Percentiles rank a stretch among this genome's conserved stretches.
Conservation (phyloP, 2,797 vertebrate species). For the Hephaestus fuliginosus region DNA sequence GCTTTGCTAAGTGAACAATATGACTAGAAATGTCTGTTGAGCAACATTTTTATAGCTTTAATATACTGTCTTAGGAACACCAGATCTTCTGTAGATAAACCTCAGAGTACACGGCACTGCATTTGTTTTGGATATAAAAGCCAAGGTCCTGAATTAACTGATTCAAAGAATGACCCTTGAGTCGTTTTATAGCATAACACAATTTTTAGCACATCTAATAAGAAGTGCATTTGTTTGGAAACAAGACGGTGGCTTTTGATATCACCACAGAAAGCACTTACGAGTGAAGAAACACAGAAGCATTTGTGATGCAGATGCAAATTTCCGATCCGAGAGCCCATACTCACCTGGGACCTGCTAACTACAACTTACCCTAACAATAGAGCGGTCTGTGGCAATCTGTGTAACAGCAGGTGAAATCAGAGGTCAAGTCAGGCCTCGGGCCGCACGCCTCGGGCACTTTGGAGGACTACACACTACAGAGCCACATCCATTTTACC, state of each 20-base stretch:
- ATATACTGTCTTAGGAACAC: conserved; percentile 21
- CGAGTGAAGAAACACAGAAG: conserved; percentile 78
- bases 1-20: conserved; percentile 28
- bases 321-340: conserved; percentile 64
- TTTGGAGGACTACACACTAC: conserved; percentile 51
- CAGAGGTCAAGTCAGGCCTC: conserved; percentile 79
- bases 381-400: conserved; percentile 87
- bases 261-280: conserved; percentile 79
- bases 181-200: neutral
- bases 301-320: conserved; percentile 76
- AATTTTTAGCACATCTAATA: neutral
- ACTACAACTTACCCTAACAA: conserved; percentile 89
- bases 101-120: conserved; percentile 67
- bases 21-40: conserved; percentile 13
- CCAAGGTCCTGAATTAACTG: conserved; percentile 72
- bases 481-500: conserved; percentile 41
- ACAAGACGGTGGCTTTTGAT: conserved; percentile 84
- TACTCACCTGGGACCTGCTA: conserved; percentile 84
- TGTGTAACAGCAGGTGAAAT: conserved; percentile 83
- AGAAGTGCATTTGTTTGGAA: conserved; percentile 33
- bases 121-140: conserved; percentile 85
- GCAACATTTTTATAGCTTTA: conserved; percentile 12
- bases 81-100: conserved; percentile 86
- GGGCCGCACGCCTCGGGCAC: conserved; percentile 48
- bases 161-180: conserved; percentile 9